Evolutionary conservation across 2,797 vertebrate species (phyloP).

Genomic region (Parambassis ranga): DNA sequence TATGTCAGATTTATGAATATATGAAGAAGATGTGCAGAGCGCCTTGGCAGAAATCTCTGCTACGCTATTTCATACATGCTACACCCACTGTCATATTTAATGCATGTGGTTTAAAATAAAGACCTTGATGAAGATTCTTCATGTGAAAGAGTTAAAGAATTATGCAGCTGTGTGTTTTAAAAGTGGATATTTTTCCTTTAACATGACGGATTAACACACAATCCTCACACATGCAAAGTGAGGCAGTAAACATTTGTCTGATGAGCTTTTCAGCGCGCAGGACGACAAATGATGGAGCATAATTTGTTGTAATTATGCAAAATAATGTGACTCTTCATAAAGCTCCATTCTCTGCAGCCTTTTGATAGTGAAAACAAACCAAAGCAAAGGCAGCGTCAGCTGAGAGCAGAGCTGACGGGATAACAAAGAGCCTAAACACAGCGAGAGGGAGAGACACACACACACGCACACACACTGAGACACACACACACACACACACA

Average conservation of each 20-base stretch:
- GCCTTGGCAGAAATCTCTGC: constrained; percentile 44
- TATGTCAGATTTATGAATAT: constrained; percentile 49
- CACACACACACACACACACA: too few relatives aligned
- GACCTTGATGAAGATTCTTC: too few relatives aligned
- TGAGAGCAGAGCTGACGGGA: constrained; percentile 45
- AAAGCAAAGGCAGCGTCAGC: constrained; percentile 41
- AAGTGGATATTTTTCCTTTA: too few relatives aligned
- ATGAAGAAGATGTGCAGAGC: constrained; percentile 28
- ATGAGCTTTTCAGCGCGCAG: constrained; percentile 57
- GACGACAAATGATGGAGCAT: constrained; percentile 64
- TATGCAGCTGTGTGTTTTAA: neutral
- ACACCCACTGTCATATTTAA: constrained; percentile 48
- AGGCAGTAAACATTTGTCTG: constrained; percentile 68
- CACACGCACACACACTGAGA: too few relatives aligned
- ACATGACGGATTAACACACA: too few relatives aligned
- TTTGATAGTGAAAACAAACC: constrained; percentile 67
- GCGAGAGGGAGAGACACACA: too few relatives aligned
- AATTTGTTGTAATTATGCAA: constrained; percentile 74
- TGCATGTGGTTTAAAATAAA: constrained; percentile 31
- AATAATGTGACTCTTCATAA: constrained; percentile 54
- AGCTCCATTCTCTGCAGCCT: constrained; percentile 66
- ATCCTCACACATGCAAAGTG: too few relatives aligned
- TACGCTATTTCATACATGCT: constrained; percentile 16
- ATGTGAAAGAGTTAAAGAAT: neutral
- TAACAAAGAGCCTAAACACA: constrained; percentile 42